Evolutionary conservation across 2,888 invertebrate species (phyloP), one percentile per base, ranked within the genome.

Genomic region (Helicoverpa assulta): DNA sequence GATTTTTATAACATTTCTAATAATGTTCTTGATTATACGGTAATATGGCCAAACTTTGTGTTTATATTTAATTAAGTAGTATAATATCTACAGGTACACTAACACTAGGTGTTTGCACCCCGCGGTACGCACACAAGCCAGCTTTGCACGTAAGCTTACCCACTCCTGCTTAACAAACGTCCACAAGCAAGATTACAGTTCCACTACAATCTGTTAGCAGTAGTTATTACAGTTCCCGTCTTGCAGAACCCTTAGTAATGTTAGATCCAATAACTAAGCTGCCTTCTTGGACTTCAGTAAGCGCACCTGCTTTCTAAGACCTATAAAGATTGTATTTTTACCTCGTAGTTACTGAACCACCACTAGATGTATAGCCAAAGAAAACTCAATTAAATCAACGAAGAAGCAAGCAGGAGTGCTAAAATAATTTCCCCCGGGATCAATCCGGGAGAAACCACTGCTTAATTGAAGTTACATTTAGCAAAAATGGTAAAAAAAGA

Each of bases 201-300:
- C 71, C 70, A 70, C 54, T 60, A 71, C 64, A 75, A 79, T 78
- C 58, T 53, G 21, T 65, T 67, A 73, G 51, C 47, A 70, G 68
- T 67, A 73, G 73, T 78, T 61, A 73, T 74, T 63, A 74, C 70
- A 72, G 68, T 58, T 64, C 74, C 69, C 66, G 83, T 85, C 78
- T 81, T 63, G 64, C 66, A 78, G 91, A 90, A 90, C 78, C 90
- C 90, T 67, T 86, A 89, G 79, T 69, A 88, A 82, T 88, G 90
- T 82, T 80, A 83, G 79, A 90, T 89, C 91, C 90, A 90, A 91
- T 91, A 89, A 87, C 82, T 81, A 73, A 80, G 75, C 78, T 69
- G 18, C 33, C 67, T 76, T 73, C 81, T 77, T 74, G 56, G 73
- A 69, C 73, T 76, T 73, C 61, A 47, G 52, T 69, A 14, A 19